Conservation (phyloP, 2,888 invertebrate genomes). For the Acrobeloides nanus region DNA sequence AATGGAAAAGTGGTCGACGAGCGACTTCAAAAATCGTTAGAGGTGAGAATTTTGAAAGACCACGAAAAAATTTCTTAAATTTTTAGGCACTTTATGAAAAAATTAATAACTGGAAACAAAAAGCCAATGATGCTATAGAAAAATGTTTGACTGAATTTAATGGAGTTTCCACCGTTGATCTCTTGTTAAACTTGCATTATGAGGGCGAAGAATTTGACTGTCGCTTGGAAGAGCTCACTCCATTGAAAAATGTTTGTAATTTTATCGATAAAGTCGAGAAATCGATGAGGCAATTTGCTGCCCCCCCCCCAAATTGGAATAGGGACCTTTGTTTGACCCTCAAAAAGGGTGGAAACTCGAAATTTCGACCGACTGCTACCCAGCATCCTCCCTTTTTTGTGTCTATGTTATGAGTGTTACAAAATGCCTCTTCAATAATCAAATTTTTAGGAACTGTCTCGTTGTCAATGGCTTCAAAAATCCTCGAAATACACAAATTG, state of each 20-base stretch:
- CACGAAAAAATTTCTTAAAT: constrained; percentile 4
- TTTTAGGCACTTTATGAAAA: constrained; percentile 14
- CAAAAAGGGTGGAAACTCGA: no score
- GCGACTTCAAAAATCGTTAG: neutral
- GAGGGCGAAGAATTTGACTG: constrained; percentile 18
- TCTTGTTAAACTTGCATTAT: constrained; percentile 5
- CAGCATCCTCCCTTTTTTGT: no score
- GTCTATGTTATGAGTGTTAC: no score
- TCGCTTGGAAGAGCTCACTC: constrained; percentile 3
- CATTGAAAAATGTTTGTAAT: neutral
- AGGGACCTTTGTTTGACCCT: no score
- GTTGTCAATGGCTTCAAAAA: constrained; percentile 15
- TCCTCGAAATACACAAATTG: constrained; percentile 4
- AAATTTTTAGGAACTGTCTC: constrained; percentile 11
- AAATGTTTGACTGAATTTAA: constrained; percentile 1
- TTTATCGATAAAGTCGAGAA: neutral
- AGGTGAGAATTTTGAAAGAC: no score
- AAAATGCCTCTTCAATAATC: no score
- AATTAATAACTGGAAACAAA: constrained; percentile 10
- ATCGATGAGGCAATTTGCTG: no score
- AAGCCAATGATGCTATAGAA: neutral
- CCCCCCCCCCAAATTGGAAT: no score
- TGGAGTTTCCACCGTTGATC: constrained; percentile 8
- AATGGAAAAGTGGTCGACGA: neutral
- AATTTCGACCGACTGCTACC: no score